phyloP scores from a whole-genome alignment of 2,797 vertebrate genomes.

The Lateolabrax maculatus region DNA sequence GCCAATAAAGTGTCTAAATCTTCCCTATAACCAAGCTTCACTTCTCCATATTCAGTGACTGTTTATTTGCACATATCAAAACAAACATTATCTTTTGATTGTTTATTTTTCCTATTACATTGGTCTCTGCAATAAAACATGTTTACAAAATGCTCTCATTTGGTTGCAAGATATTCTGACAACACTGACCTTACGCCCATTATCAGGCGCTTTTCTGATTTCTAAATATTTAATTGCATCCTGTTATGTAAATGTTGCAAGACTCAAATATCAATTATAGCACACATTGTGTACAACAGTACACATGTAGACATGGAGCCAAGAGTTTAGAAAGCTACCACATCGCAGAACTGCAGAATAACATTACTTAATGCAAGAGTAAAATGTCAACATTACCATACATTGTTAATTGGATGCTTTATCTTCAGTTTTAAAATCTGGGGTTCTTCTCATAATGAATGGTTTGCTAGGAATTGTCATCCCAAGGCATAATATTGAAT shows the following conservation, averaged over 20 bases:
- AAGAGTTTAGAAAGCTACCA: constrained; percentile 34
- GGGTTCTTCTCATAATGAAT: constrained; percentile 59
- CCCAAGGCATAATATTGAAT: constrained; percentile 40
- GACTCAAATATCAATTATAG: constrained; percentile 63
- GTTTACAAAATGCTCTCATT: constrained; percentile 59
- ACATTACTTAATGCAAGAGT: constrained; percentile 55
- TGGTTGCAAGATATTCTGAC: constrained; percentile 38
- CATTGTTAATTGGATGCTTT: constrained; percentile 71
- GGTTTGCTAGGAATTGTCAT: constrained; percentile 47
- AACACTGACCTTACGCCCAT: constrained; percentile 60
- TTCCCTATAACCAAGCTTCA: constrained; percentile 16
- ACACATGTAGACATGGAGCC: constrained; percentile 29
- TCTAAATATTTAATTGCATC: constrained; percentile 72
- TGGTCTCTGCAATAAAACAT: constrained; percentile 10
- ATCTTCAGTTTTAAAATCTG: constrained; percentile 58
- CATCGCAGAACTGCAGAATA: constrained; percentile 46
- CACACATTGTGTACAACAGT: constrained; percentile 36
- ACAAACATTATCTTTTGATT: constrained; percentile 43
- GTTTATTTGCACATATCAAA: constrained; percentile 49
- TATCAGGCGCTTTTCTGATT: constrained; percentile 51
- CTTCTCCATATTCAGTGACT: constrained; percentile 16
- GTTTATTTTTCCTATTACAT: constrained; percentile 32
- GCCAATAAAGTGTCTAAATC: constrained; percentile 14
- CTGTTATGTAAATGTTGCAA: constrained; percentile 60
- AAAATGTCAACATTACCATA: constrained; percentile 78